A percentile compares a stretch with the other conserved stretches of the same genome.
These are phyloP conservation scores for Malurus cyaneus DNA, from an alignment of 2,113 vertebrate genomes.

Conservation along the genomic window DNA sequence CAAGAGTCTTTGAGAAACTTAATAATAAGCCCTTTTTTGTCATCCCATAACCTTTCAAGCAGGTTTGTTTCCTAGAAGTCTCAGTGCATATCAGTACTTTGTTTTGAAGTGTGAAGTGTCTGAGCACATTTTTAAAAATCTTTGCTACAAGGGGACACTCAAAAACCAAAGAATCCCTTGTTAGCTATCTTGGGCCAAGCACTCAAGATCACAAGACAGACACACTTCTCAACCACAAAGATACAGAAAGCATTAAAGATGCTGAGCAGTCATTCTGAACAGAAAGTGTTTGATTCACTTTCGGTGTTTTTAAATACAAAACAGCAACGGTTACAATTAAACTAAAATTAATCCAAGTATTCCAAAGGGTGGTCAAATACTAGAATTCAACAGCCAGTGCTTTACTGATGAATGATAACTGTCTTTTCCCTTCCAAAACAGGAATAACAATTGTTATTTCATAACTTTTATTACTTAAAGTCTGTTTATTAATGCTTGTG, in stretches of 20 bases:
- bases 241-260: neutral
- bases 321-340: neutral
- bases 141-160: neutral
- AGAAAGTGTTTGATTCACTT: neutral
- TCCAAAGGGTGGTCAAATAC: neutral
- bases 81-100: neutral
- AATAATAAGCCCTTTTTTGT: neutral
- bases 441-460: neutral
- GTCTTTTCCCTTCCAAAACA: neutral
- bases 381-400: neutral
- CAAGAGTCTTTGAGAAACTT: neutral
- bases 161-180: neutral
- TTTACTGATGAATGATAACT: neutral
- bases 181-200: neutral
- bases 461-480: neutral
- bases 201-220: slow-evolving; percentile 38
- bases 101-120: neutral
- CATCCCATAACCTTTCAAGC: neutral
- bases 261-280: neutral
- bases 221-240: neutral
- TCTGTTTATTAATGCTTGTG: neutral
- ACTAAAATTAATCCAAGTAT: neutral
- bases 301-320: neutral
- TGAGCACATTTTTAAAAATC: neutral
- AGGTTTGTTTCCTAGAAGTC: neutral